Percentiles rank a stretch among this genome's conserved stretches.
phyloP scores from a whole-genome alignment of 2,888 invertebrate genomes.

The Venustoraphidia nigricollis region DNA sequence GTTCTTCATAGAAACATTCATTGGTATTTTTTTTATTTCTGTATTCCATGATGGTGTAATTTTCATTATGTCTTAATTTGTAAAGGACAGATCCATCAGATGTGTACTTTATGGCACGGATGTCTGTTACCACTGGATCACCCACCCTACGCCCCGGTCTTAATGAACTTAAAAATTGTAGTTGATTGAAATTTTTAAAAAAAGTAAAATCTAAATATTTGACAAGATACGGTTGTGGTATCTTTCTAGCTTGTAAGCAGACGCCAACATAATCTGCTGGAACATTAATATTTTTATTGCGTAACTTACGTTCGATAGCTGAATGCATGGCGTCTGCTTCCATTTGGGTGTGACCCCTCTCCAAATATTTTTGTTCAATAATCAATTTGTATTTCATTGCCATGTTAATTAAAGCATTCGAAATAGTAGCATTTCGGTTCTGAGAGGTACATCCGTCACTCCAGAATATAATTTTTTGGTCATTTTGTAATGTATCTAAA shows the following conservation, averaged over 20 bases:
- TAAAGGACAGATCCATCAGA: conserved; percentile 6
- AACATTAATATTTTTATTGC: conserved; percentile 9
- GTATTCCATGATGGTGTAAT: conserved; percentile 8
- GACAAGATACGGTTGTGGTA: conserved; percentile 10
- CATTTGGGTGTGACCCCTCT: conserved; percentile 13
- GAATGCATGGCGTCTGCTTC: conserved; percentile 12
- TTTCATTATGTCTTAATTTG: conserved; percentile 8
- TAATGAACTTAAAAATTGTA: conserved; percentile 6
- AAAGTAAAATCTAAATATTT: conserved; percentile 7
- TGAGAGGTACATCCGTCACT: not conserved
- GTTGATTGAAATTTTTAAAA: conserved; percentile 7
- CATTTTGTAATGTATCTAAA: not conserved
- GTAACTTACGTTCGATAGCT: conserved; percentile 8
- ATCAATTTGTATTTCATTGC: conserved; percentile 4
- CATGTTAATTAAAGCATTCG: not conserved
- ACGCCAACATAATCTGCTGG: conserved; percentile 11
- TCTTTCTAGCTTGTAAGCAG: conserved; percentile 9
- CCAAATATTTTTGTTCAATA: conserved; percentile 9
- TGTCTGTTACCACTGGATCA: conserved; percentile 9
- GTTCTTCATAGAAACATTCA: no score
- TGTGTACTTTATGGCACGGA: conserved; percentile 8
- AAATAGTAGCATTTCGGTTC: not conserved
- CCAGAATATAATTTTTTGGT: not conserved
- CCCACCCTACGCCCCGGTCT: conserved; percentile 9
- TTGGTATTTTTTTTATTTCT: conserved; percentile 6